Percentiles rank a stretch among this genome's conserved stretches.
Evolutionary conservation across 2,797 vertebrate genomes (phyloP).

Genomic region (Adelosebastes latens): DNA sequence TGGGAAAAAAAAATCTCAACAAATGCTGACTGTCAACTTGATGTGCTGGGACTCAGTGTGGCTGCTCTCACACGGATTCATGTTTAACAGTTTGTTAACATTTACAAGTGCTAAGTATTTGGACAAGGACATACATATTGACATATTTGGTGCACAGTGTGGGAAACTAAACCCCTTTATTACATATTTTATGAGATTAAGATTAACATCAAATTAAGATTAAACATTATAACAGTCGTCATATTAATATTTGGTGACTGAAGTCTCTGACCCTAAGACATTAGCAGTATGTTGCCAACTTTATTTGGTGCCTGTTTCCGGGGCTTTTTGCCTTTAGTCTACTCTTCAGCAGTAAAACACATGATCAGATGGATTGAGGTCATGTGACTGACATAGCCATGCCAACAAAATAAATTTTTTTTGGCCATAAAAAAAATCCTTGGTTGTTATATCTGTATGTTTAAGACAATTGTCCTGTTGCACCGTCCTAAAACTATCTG

Average conservation of each 20-base stretch:
- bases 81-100: background rate
- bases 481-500: background rate
- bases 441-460: background rate
- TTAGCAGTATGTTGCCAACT: too few relatives aligned
- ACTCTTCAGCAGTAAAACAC: too few relatives aligned
- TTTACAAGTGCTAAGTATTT: background rate
- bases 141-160: too few relatives aligned
- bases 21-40: conserved; percentile 12
- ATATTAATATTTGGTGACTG: too few relatives aligned
- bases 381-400: too few relatives aligned
- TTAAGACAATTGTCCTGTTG: background rate
- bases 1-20: conserved; percentile 27
- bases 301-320: rapidly evolving
- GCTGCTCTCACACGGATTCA: background rate
- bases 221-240: too few relatives aligned
- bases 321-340: too few relatives aligned
- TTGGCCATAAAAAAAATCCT: background rate
- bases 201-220: too few relatives aligned
- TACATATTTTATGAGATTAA: too few relatives aligned
- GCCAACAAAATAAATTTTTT: rapidly evolving
- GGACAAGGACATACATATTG: background rate
- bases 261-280: too few relatives aligned
- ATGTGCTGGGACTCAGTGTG: background rate
- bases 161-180: too few relatives aligned
- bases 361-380: too few relatives aligned